Percentiles rank a stretch among this genome's conserved stretches.
phyloP scores from a whole-genome alignment of 30 jellyfish, hydroid and myxozoan genomes.

The Euphysa ruthae region DNA sequence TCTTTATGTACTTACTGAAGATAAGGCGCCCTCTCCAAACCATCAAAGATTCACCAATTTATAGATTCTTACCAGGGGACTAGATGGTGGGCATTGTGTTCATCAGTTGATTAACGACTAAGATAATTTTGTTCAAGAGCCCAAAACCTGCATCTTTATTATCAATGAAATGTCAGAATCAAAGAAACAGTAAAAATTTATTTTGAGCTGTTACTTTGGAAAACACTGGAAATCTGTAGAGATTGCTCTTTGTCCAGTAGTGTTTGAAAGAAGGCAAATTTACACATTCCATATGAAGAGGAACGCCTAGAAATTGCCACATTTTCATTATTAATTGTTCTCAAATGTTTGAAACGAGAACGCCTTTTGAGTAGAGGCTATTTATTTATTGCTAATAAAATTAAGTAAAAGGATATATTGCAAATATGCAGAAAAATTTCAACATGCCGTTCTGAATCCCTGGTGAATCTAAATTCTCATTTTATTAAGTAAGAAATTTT shows the following conservation, averaged over 20 bases:
- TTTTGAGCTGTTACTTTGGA: constrained; percentile 1
- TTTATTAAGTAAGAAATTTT: no score
- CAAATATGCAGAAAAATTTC: no score
- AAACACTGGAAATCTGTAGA: constrained; percentile 2
- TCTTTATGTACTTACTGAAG: constrained; percentile 27
- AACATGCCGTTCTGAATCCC: no score
- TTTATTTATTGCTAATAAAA: no score
- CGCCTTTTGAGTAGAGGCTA: constrained; percentile 18
- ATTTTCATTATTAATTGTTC: constrained; percentile 10
- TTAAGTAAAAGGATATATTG: no score
- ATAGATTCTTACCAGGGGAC: background rate
- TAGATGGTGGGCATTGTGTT: constrained; percentile 5
- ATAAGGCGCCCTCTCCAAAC: constrained; percentile 23
- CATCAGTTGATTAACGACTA: constrained; percentile 6
- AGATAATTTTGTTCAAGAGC: constrained; percentile 8
- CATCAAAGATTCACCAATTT: constrained; percentile 21
- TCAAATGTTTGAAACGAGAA: constrained; percentile 10
- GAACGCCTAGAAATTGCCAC: constrained; percentile 17
- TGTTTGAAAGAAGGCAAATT: constrained; percentile 7
- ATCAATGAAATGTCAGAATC: constrained; percentile 19
- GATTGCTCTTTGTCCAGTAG: constrained; percentile 20
- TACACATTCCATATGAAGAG: constrained; percentile 21
- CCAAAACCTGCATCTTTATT: constrained; percentile 10
- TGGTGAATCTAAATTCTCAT: no score
- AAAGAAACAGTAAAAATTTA: constrained; percentile 3